Percentiles rank a stretch among this genome's conserved stretches.
These are phyloP conservation scores for Aurelia aurita complex sp. Pacific DNA, from an alignment of 30 jellyfish, hydroid and myxozoan genomes.

Conservation along the genomic window DNA sequence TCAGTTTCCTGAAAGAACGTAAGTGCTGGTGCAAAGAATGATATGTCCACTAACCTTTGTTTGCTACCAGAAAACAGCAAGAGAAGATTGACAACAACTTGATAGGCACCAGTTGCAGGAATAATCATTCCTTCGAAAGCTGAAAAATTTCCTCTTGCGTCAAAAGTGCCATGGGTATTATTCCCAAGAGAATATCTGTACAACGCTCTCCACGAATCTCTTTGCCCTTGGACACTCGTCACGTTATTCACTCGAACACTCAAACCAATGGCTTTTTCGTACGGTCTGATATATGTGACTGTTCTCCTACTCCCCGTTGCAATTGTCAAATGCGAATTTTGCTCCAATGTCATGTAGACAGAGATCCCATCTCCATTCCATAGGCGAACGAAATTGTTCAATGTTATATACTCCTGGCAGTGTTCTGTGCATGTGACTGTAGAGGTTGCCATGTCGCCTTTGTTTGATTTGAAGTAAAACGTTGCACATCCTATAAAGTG, in stretches of 20 bases:
- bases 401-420: constrained; percentile 56
- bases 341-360: constrained; percentile 23
- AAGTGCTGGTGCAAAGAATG: no score
- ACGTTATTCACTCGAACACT: constrained; percentile 40
- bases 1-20: no score
- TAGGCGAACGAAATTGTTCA: constrained; percentile 61
- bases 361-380: constrained; percentile 54
- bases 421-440: constrained; percentile 28
- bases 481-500: constrained; percentile 52
- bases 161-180: constrained; percentile 54
- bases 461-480: constrained; percentile 52
- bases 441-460: constrained; percentile 55
- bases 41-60: constrained; percentile 16
- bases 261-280: constrained; percentile 34
- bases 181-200: constrained; percentile 26
- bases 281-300: constrained; percentile 42
- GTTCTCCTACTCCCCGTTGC: constrained; percentile 50
- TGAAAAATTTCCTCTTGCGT: constrained; percentile 66
- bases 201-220: constrained; percentile 28
- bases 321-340: constrained; percentile 34
- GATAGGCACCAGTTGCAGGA: constrained; percentile 76
- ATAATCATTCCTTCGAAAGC: constrained; percentile 61
- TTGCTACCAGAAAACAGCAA: constrained; percentile 16
- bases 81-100: constrained; percentile 67
- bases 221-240: constrained; percentile 15